A percentile compares a stretch with the other conserved stretches of the same genome.
These are phyloP conservation scores for Augochlorella aurata DNA, from an alignment of 2,888 invertebrate genomes.

Conservation along the genomic window DNA sequence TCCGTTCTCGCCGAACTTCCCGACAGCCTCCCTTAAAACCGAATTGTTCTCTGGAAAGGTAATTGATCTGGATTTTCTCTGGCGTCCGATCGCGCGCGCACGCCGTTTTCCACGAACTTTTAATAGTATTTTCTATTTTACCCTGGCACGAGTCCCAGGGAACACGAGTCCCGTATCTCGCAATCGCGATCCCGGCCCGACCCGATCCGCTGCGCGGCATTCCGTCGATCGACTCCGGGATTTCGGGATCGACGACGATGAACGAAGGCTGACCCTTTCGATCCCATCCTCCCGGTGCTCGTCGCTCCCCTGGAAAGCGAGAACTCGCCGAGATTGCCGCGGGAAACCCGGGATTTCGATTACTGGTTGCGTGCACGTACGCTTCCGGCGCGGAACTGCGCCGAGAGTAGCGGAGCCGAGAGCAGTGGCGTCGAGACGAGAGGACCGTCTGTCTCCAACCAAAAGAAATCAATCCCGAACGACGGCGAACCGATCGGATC, in stretches of 20 bases:
- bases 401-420: too few relatives aligned
- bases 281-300: not conserved
- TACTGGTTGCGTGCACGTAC: conserved; percentile 7
- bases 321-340: conserved; percentile 34
- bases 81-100: conserved; percentile 8
- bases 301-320: not conserved
- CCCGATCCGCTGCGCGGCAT: not conserved
- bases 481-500: conserved; percentile 5
- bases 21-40: conserved; percentile 34
- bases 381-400: too few relatives aligned
- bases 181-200: conserved; percentile 22
- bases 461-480: conserved; percentile 3
- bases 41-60: conserved; percentile 66
- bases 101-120: conserved; percentile 59
- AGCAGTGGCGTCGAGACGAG: too few relatives aligned
- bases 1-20: conserved; percentile 40
- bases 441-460: not conserved
- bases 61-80: conserved; percentile 65
- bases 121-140: conserved; percentile 64
- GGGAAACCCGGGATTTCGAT: not conserved
- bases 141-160: not conserved
- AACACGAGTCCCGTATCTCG: conserved; percentile 31
- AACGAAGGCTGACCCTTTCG: conserved; percentile 13
- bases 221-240: conserved; percentile 40
- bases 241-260: not conserved